Evolutionary conservation across 2,797 vertebrate genomes (phyloP).

Genomic region (Neoniphon sammara): DNA sequence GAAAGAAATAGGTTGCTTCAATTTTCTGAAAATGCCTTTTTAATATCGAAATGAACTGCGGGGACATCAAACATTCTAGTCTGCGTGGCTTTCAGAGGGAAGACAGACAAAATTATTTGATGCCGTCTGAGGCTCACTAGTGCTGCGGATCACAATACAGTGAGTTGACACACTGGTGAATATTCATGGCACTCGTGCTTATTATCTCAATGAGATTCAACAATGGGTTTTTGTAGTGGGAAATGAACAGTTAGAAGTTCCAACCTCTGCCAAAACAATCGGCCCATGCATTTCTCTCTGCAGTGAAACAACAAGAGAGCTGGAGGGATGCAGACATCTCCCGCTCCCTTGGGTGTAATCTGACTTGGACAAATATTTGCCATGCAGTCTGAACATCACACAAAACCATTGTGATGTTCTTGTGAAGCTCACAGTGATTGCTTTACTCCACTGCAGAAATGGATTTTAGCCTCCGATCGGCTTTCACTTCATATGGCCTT

Average conservation of each 20-base stretch:
- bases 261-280: slow-evolving; percentile 70
- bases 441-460: slow-evolving; percentile 54
- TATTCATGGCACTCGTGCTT: slow-evolving; percentile 76
- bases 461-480: slow-evolving; percentile 58
- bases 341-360: slow-evolving; percentile 71
- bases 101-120: slow-evolving; percentile 73
- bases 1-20: slow-evolving; percentile 77
- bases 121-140: slow-evolving; percentile 70
- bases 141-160: slow-evolving; percentile 69
- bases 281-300: slow-evolving; percentile 57
- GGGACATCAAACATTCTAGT: slow-evolving; percentile 74
- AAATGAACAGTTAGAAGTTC: slow-evolving; percentile 72
- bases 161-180: slow-evolving; percentile 72
- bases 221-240: slow-evolving; percentile 72
- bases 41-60: slow-evolving; percentile 71
- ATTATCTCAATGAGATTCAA: slow-evolving; percentile 69
- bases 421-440: slow-evolving; percentile 59
- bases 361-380: slow-evolving; percentile 81
- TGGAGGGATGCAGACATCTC: slow-evolving; percentile 66
- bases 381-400: slow-evolving; percentile 72
- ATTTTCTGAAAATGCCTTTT: slow-evolving; percentile 74
- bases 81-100: slow-evolving; percentile 62
- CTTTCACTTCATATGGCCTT: slow-evolving; percentile 49
- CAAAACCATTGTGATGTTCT: slow-evolving; percentile 68
- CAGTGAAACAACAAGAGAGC: slow-evolving; percentile 57